A percentile compares a stretch with the other conserved stretches of the same genome.
Evolutionary conservation across 1,140 invertebrate genomes (phyloP).

Genomic region (Drosophila pachea): DNA sequence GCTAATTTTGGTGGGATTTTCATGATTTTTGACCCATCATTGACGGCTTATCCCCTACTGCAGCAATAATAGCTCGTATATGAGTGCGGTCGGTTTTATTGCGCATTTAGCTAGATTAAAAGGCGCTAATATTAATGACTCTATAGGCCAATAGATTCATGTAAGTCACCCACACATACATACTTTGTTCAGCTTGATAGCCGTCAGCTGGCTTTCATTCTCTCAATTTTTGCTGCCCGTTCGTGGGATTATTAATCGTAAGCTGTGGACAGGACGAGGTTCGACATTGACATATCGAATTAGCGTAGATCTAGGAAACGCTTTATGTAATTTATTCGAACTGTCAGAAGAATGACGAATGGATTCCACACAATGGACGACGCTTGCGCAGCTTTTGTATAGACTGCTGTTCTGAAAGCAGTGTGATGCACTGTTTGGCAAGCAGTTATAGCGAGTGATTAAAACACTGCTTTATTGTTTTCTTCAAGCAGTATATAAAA

Average conservation of each 20-base stretch:
- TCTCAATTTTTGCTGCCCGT: conserved; percentile 42
- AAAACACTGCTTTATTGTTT: no score
- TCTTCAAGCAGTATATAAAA: no score
- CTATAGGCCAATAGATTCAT: neutral
- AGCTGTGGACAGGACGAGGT: conserved; percentile 53
- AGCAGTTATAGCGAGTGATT: neutral
- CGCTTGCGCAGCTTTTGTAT: conserved; percentile 7
- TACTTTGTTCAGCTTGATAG: conserved; percentile 22
- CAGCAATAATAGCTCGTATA: neutral
- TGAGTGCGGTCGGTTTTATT: conserved; percentile 47
- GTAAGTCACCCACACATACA: neutral
- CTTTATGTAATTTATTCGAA: conserved; percentile 4
- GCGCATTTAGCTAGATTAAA: conserved; percentile 55
- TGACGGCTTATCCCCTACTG: no score
- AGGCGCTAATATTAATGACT: conserved; percentile 47
- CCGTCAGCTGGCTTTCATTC: conserved; percentile 39
- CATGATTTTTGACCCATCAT: no score
- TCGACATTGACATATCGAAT: conserved; percentile 40
- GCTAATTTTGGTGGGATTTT: no score
- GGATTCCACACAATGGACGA: conserved; percentile 4
- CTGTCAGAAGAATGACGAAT: conserved; percentile 24
- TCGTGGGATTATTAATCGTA: conserved; percentile 48
- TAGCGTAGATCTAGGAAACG: conserved; percentile 36
- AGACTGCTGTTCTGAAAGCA: conserved; percentile 8
- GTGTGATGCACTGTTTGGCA: neutral